phyloP scores from a whole-genome alignment of 2,797 vertebrate species.

The Cynodonichthys magdalenae region DNA sequence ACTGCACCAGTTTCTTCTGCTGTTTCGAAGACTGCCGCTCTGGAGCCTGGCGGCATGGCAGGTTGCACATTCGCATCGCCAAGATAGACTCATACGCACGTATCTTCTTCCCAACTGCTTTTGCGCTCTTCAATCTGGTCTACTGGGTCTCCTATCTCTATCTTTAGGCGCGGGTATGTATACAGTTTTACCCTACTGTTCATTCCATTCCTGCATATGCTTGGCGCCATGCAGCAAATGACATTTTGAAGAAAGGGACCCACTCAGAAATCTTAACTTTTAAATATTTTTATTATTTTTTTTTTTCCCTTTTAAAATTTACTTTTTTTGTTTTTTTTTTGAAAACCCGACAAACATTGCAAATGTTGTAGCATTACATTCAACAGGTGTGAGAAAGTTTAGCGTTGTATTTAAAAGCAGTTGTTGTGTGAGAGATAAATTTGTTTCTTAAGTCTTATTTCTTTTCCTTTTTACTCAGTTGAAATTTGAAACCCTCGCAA shows the following conservation, averaged over 20 bases:
- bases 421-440: conserved; percentile 45
- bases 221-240: conserved; percentile 59
- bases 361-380: conserved; percentile 84
- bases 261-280: conserved; percentile 62
- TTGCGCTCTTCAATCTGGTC: conserved; percentile 97
- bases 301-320: conserved; percentile 50
- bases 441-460: conserved; percentile 19
- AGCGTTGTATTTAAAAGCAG: conserved; percentile 45
- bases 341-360: conserved; percentile 66
- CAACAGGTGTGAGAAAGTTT: conserved; percentile 51
- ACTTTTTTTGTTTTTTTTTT: conserved; percentile 41
- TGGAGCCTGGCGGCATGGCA: conserved; percentile 95
- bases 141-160: conserved; percentile 99
- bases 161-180: conserved; percentile 80
- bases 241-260: conserved; percentile 62
- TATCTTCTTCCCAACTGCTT: conserved; percentile 98
- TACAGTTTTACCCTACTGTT: conserved; percentile 57
- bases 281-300: conserved; percentile 40
- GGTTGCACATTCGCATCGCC: conserved; percentile 95
- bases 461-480: conserved; percentile 22
- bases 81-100: conserved; percentile 99
- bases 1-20: conserved; percentile 99
- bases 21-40: conserved; percentile 99
- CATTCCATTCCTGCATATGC: conserved; percentile 49
- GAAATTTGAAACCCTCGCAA: conserved; percentile 15